Base-by-base conservation (phyloP, 2,797 vertebrate genomes). In the Hylomyscus alleni region DNA sequence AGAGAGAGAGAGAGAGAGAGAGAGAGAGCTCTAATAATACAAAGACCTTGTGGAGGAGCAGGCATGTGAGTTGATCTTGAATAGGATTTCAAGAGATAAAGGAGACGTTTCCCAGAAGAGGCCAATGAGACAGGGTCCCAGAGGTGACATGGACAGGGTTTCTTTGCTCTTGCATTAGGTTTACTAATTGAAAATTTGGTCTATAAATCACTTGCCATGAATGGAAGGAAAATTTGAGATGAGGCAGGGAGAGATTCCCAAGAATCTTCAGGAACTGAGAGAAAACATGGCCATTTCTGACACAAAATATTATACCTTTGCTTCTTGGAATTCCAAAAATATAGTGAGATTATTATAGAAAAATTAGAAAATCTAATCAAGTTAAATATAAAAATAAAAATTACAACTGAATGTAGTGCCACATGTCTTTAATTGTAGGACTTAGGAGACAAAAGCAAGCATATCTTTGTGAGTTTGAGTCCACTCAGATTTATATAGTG, bases 331-430 rank as follows among this genome's bases (percentile, higher is more conserved):
- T 69, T 87, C 6, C 17, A 72, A 90, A 95, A 92, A 40, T 69
- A 89, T 80, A 83, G 3, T 13, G 14, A 72, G 6, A 65, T 90
- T 4, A 77, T 73, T 72, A 10, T 40, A 56, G 17, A 95, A 89
- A 58, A 81, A 58, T 65, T 90, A 1, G 3, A 82, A 94, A 95
- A 73, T 37, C 9, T 3, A 93, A 40, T 37, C 26, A 85, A 60
- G 50, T 31, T 91, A 89, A 93, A 67, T 54, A 40, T 67, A 58
- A 91, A 92, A 92, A 62, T 92, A 92, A 96, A 96, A 95, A 89
- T 89, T 8, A 65, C 13, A 90, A n/a, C 31, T 50, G 14, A 6
- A 77, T 50, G 14, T 50, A 44, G 75, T 77, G 44, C 14, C 73
- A 50, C 44, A 31, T 77, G 3, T 8, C 44, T 50, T 50, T 77